These are phyloP conservation scores for Porphyrio hochstetteri DNA, from an alignment of 2,113 vertebrate genomes.

Conservation along the genomic window DNA sequence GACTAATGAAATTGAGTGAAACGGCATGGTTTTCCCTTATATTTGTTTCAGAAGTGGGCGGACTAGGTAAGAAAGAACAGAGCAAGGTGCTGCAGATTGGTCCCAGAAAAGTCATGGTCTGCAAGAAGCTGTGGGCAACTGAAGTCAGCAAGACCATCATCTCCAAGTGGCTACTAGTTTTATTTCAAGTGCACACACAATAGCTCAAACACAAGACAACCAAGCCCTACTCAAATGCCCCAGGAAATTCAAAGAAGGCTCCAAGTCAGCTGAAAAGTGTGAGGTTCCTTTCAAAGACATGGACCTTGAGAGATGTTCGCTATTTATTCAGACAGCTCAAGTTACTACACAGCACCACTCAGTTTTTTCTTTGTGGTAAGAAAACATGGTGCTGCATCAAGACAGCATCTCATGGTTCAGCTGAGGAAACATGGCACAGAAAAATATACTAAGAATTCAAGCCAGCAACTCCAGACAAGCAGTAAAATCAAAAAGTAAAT, in stretches of 20 bases:
- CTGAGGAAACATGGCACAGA: not conserved
- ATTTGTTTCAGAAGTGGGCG: not conserved
- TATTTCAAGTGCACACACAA: not conserved
- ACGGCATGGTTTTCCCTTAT: not conserved
- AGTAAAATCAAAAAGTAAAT: not conserved
- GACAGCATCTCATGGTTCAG: not conserved
- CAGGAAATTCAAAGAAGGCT: not conserved
- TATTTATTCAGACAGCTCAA: not conserved
- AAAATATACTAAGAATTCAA: not conserved
- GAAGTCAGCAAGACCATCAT: not conserved
- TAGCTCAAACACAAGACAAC: not conserved
- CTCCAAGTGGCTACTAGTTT: not conserved
- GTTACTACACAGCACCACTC: fast-evolving
- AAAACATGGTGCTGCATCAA: not conserved
- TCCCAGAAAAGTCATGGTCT: not conserved
- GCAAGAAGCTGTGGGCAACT: not conserved
- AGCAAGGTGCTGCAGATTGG: not conserved
- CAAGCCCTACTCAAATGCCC: not conserved
- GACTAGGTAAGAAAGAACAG: not conserved
- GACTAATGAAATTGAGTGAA: not conserved
- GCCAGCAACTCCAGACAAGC: not conserved
- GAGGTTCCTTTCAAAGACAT: not conserved
- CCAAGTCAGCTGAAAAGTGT: not conserved
- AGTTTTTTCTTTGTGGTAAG: not conserved
- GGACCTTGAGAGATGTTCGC: not conserved